Evolutionary conservation across 2,797 vertebrate genomes (phyloP).

Genomic region (Monodelphis domestica): DNA sequence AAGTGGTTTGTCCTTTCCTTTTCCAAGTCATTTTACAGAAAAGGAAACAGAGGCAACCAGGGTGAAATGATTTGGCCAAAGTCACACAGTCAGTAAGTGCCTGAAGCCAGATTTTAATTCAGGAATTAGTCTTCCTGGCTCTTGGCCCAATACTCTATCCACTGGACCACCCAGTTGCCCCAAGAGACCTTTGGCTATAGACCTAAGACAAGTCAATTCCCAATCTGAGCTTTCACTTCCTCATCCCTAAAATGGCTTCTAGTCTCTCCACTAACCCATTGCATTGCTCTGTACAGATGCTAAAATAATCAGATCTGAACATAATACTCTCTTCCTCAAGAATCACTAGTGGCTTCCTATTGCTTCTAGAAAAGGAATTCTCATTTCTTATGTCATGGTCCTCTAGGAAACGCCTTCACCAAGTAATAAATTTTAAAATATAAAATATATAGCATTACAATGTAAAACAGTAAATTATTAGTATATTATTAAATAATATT

Average conservation of each 20-base stretch:
- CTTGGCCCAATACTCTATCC: too few species aligned
- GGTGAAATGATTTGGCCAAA: too few species aligned
- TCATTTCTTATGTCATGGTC: neutral
- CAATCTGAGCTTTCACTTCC: neutral
- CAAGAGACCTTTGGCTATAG: neutral
- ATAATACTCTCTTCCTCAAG: neutral
- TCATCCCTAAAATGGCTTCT: neutral
- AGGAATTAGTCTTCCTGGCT: too few species aligned
- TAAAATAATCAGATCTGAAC: neutral
- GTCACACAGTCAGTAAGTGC: too few species aligned
- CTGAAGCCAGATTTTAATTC: too few species aligned
- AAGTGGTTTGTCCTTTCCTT: too few species aligned
- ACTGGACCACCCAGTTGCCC: too few species aligned
- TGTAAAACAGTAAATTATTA: too few species aligned
- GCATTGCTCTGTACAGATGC: neutral
- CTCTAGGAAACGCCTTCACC: neutral
- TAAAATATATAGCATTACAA: neutral
- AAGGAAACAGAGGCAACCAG: too few species aligned
- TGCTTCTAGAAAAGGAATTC: neutral
- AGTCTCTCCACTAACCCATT: neutral
- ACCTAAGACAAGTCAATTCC: neutral
- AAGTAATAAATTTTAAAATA: neutral
- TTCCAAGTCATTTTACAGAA: too few species aligned
- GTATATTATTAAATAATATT: too few species aligned
- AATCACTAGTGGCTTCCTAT: neutral